Base-by-base conservation (phyloP, 2,888 invertebrate genomes). In the Dryocosmus kuriphilus region DNA sequence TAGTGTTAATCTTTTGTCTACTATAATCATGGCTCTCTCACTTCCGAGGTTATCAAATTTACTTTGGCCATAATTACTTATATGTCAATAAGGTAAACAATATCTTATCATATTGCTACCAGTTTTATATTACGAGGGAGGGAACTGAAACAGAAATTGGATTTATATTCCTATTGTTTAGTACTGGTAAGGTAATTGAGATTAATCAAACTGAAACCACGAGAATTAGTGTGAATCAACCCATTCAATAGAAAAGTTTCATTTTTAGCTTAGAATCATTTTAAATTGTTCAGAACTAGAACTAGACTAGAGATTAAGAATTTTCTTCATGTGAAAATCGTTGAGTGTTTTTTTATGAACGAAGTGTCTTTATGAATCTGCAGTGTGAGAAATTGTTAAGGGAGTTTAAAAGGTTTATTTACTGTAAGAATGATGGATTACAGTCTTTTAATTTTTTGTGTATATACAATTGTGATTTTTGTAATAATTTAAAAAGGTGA, bases 1-100 rank as follows among this genome's bases (percentile, higher is more conserved):
- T 89, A 95, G 96, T 88, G 97, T 98, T 0, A 98, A 98, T 92
- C 93, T 98, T 62, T 92, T 98, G 79, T 95, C 97, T 0, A 96
- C 95, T 79, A 94, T 97, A 75, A 91, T 96, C 11, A 96, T 95
- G 85, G 96, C 95, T 1, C 90, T 97, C 1, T 91, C 95, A 7
- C 93, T 96, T 87, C 96, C 97, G 16, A 93, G 94, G 83, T 86
- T 96, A 38, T 94, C 94, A 2, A 92, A 94, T 77, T 88, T 92
- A 78, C 89, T 93, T 77, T 95, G 94, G 94, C 93, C 93, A 32
- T 85, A 77, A 85, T 76, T 71, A 71, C 30, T 51, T 71, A 30
- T 46, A n/a, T 67, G 14, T 7, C 14, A 24, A 65, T 38, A 11
- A 30, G 27, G n/a, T 46, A 46, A 46, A 46, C 22, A 24, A n/a